These are phyloP conservation scores for Blennius ocellaris DNA, from an alignment of 2,113 vertebrate genomes.

Conservation along the genomic window DNA sequence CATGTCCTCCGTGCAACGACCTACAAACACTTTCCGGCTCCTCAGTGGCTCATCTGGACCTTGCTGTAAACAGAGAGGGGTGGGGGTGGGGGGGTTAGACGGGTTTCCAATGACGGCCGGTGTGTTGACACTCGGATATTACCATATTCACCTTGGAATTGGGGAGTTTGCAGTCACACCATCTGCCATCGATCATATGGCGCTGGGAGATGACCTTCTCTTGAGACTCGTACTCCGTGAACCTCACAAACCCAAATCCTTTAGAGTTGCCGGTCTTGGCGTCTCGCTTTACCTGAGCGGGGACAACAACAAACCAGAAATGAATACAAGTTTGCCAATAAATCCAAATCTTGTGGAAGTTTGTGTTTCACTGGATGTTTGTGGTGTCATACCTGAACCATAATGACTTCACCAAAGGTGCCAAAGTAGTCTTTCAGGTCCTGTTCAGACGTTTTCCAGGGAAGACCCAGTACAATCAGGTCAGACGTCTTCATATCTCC, in stretches of 20 bases:
- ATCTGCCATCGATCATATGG: conserved; percentile 98
- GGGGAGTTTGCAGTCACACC: conserved; percentile 99
- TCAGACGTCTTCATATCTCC: conserved; percentile 98
- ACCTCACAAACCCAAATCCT: conserved; percentile 98
- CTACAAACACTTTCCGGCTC: conserved; percentile 97
- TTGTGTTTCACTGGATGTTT: background rate
- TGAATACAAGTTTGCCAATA: background rate
- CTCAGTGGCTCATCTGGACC: conserved; percentile 94
- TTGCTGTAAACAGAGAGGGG: conserved; percentile 81
- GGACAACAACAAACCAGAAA: background rate
- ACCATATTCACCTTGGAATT: conserved; percentile 94
- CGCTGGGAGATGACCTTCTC: conserved; percentile 97
- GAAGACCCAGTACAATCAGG: conserved; percentile 95
- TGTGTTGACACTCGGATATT: conserved; percentile 34
- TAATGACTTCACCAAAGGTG: conserved; percentile 98
- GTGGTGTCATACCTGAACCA: conserved; percentile 92
- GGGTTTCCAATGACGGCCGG: background rate
- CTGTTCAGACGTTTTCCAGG: conserved; percentile 98
- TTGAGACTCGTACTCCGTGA: conserved; percentile 97
- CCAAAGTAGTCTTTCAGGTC: conserved; percentile 98
- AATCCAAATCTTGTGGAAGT: background rate
- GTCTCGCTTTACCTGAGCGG: conserved; percentile 93
- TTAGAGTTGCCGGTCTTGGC: conserved; percentile 97
- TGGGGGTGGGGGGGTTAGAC: background rate
- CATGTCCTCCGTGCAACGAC: conserved; percentile 98